Percentiles rank a stretch among this genome's conserved stretches.
These are phyloP conservation scores for Nymphalis c-album DNA, from an alignment of 2,888 invertebrate species.

Conservation along the genomic window DNA sequence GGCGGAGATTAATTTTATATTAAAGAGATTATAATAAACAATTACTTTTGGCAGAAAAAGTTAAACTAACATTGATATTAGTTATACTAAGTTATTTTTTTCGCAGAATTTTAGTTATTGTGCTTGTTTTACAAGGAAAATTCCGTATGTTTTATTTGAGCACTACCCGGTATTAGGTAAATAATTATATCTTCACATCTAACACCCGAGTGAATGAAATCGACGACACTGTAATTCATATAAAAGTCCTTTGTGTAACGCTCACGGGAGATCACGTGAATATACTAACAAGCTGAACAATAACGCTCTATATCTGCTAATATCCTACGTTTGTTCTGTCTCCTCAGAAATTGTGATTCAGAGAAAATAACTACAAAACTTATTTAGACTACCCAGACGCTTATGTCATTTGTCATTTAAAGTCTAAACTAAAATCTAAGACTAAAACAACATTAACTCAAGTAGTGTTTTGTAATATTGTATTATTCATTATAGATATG, in stretches of 20 bases:
- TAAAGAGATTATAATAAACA: too few relatives aligned
- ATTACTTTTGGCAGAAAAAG: too few relatives aligned
- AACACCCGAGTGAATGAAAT: too few relatives aligned
- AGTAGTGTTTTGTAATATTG: neutral
- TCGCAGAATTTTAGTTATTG: too few relatives aligned
- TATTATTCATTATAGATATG: neutral
- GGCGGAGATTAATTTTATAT: too few relatives aligned
- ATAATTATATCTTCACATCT: too few relatives aligned
- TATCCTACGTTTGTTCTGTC: conserved; percentile 23
- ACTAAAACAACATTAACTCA: neutral
- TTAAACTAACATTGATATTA: too few relatives aligned
- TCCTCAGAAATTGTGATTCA: conserved; percentile 31
- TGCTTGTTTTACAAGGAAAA: too few relatives aligned
- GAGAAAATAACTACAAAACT: conserved; percentile 25
- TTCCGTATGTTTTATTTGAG: too few relatives aligned
- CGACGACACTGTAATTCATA: too few relatives aligned
- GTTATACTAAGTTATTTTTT: too few relatives aligned
- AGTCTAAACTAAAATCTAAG: neutral
- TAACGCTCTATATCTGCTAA: conserved; percentile 41
- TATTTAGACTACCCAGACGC: conserved; percentile 6
- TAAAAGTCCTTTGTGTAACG: conserved; percentile 48
- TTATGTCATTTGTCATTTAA: neutral
- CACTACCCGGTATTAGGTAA: too few relatives aligned
- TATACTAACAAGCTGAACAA: conserved; percentile 52
- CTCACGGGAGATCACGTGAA: conserved; percentile 56